Evolutionary conservation across 2,888 invertebrate genomes (phyloP).

Genomic region (Torymus aiolomorphi): DNA sequence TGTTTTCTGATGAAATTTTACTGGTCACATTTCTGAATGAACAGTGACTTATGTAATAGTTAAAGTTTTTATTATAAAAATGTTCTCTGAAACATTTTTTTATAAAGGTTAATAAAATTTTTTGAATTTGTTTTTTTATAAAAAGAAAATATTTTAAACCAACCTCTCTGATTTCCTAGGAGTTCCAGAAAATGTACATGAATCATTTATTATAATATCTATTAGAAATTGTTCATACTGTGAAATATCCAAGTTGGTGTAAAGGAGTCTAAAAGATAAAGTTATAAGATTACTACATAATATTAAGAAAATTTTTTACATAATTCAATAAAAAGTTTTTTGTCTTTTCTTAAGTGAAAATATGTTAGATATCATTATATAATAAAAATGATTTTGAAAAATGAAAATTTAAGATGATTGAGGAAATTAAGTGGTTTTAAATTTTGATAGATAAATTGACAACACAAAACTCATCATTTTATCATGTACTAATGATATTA

Average conservation of each 20-base stretch:
- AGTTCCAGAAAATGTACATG: conserved; percentile 27
- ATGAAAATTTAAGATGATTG: no score
- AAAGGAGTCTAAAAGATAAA: conserved; percentile 67
- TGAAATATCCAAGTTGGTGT: conserved; percentile 68
- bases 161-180: conserved; percentile 31
- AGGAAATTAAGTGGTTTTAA: no score
- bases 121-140: neutral
- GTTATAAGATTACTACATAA: neutral
- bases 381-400: no score
- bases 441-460: no score
- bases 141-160: conserved; percentile 16
- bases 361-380: no score
- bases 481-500: no score
- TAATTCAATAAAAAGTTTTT: no score
- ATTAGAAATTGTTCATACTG: conserved; percentile 67
- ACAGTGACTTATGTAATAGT: conserved; percentile 19
- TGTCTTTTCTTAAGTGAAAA: no score
- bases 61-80: neutral
- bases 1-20: conserved; percentile 50
- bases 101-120: neutral
- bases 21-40: conserved; percentile 22
- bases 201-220: conserved; percentile 62
- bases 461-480: no score
- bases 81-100: conserved; percentile 7
- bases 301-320: no score